These are phyloP conservation scores for Sepioteuthis lessoniana DNA, from an alignment of 2,888 invertebrate species.

Conservation along the genomic window DNA sequence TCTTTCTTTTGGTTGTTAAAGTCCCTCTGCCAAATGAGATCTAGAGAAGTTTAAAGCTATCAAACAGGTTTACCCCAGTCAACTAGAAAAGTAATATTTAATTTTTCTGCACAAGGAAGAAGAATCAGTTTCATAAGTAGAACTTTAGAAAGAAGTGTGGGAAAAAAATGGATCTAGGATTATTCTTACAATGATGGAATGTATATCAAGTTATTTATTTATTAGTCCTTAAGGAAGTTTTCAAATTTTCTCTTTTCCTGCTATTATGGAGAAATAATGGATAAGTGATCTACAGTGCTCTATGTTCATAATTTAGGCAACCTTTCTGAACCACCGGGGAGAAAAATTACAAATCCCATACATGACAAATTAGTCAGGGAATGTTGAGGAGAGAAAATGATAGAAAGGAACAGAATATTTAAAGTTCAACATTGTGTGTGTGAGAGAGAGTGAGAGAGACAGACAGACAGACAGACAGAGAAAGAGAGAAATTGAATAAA, in stretches of 20 bases:
- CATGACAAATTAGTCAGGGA: neutral
- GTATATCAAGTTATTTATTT: neutral
- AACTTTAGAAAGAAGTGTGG: neutral
- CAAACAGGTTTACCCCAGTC: constrained; percentile 33
- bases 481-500: neutral
- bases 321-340: constrained; percentile 9
- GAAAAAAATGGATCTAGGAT: neutral
- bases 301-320: neutral
- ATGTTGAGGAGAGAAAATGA: neutral
- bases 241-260: constrained; percentile 2
- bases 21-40: constrained; percentile 33
- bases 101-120: constrained; percentile 3
- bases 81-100: neutral
- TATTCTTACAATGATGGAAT: neutral
- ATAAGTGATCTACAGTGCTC: neutral
- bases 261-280: neutral
- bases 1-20: neutral
- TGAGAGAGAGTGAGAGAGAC: neutral
- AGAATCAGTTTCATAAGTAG: neutral
- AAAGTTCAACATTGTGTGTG: neutral
- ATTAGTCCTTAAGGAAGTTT: neutral
- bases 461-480: too few relatives aligned
- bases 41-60: neutral
- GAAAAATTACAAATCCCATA: neutral
- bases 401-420: neutral